Evolutionary conservation across 1,140 invertebrate species (phyloP).

Genomic region (Achroia grisella): DNA sequence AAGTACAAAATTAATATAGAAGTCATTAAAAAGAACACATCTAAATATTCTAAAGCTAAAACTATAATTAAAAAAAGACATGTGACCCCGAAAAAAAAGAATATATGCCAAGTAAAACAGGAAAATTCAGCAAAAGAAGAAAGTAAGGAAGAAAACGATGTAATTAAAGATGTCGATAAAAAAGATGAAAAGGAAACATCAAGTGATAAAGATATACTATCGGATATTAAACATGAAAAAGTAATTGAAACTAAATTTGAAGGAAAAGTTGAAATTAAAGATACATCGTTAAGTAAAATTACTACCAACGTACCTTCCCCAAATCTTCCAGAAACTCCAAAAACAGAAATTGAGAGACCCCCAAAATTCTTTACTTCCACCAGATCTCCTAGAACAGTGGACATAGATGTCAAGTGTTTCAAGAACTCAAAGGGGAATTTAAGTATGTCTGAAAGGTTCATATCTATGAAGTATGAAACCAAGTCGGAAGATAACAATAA

Average conservation of each 20-base stretch:
- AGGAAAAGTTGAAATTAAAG: background rate
- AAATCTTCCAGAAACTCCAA: constrained; percentile 32
- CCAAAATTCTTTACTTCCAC: constrained; percentile 65
- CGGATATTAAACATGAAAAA: background rate
- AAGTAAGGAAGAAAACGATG: background rate
- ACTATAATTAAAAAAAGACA: constrained; percentile 38
- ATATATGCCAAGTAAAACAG: constrained; percentile 7
- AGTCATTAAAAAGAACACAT: constrained; percentile 32
- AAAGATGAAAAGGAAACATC: background rate
- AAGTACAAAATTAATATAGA: constrained; percentile 62
- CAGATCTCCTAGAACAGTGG: constrained; percentile 56
- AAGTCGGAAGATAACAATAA: constrained; percentile 49
- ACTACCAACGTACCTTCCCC: constrained; percentile 6
- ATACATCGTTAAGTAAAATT: constrained; percentile 2
- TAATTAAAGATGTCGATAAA: constrained; percentile 1
- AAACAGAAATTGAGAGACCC: constrained; percentile 52
- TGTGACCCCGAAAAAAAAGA: constrained; percentile 34
- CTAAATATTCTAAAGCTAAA: constrained; percentile 47
- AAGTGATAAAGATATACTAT: background rate
- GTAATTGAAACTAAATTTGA: background rate
- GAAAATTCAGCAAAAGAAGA: constrained; percentile 8
- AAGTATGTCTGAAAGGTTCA: constrained; percentile 57
- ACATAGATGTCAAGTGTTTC: constrained; percentile 63
- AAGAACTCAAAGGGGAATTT: constrained; percentile 64
- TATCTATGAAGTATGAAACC: constrained; percentile 56